Percentiles rank a stretch among this genome's conserved stretches.
These are phyloP conservation scores for Drosophila paulistorum DNA, from an alignment of 1,140 invertebrate genomes.

Conservation along the genomic window DNA sequence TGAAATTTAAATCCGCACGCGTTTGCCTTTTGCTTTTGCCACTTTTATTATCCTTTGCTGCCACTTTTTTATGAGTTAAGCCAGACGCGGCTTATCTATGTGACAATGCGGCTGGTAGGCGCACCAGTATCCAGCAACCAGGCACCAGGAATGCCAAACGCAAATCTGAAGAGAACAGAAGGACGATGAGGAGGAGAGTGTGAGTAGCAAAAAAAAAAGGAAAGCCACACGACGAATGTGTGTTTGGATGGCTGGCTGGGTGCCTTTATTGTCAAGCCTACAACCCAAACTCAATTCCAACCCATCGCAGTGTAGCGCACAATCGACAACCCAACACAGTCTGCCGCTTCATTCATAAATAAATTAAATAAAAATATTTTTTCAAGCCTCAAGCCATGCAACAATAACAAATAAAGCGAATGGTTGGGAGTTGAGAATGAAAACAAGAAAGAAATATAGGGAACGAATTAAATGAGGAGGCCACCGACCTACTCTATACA, in stretches of 20 bases:
- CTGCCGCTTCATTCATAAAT: constrained; percentile 73
- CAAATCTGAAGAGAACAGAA: not conserved
- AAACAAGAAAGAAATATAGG: constrained; percentile 2
- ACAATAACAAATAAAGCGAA: constrained; percentile 74
- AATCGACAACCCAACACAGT: constrained; percentile 4
- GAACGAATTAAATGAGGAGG: not conserved
- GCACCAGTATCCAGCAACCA: constrained; percentile 39
- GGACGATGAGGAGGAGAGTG: constrained; percentile 10
- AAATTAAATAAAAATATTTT: constrained; percentile 82
- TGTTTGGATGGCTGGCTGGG: constrained; percentile 33
- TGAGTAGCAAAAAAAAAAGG: constrained; percentile 16
- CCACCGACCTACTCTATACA: not conserved
- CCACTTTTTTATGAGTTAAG: constrained; percentile 80
- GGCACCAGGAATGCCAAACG: too few species aligned
- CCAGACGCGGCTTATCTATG: constrained; percentile 80
- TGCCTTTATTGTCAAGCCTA: constrained; percentile 70
- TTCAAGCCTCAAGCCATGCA: constrained; percentile 79
- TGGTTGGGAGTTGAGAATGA: constrained; percentile 23
- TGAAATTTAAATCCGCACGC: constrained; percentile 79
- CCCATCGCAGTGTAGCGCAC: constrained; percentile 3
- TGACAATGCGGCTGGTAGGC: constrained; percentile 74
- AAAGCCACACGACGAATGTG: not conserved
- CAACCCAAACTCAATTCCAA: not conserved
- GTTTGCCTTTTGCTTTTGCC: constrained; percentile 38
- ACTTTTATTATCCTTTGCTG: constrained; percentile 75